Evolutionary conservation across 2,797 vertebrate genomes (phyloP).

Genomic region (Carapus acus): DNA sequence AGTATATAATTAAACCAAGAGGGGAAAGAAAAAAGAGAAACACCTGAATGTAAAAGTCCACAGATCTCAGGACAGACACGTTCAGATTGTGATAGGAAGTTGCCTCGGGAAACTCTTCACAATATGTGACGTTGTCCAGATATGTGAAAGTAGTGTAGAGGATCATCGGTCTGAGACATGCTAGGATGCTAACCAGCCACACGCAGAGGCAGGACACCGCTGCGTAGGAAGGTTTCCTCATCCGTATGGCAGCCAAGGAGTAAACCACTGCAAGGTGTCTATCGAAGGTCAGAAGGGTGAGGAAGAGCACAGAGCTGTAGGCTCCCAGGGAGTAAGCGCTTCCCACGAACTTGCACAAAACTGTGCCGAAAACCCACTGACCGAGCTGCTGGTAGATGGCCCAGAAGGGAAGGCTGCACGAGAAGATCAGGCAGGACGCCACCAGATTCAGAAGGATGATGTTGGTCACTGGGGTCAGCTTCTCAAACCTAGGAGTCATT

Average conservation of each 20-base stretch:
- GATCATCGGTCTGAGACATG: conserved; percentile 61
- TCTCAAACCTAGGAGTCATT: conserved; percentile 65
- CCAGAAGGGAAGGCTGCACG: conserved; percentile 68
- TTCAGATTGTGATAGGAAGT: fast-evolving
- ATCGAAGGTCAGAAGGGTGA: conserved; percentile 75
- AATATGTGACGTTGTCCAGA: fast-evolving
- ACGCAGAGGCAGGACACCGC: conserved; percentile 49
- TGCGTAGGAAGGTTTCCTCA: conserved; percentile 61
- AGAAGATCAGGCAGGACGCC: conserved; percentile 68
- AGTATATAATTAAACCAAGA: conserved; percentile 65
- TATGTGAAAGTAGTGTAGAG: conserved; percentile 1
- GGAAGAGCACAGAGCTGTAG: conserved; percentile 75
- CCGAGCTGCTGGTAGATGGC: conserved; percentile 57
- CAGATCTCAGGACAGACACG: not conserved
- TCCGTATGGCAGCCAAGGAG: conserved; percentile 40
- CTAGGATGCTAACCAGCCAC: conserved; percentile 66
- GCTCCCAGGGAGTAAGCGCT: conserved; percentile 67
- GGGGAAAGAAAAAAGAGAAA: conserved; percentile 72
- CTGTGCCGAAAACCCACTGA: conserved; percentile 65
- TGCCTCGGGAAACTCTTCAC: conserved; percentile 20
- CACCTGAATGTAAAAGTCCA: conserved; percentile 64
- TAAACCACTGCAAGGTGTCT: conserved; percentile 74
- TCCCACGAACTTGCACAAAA: conserved; percentile 65
- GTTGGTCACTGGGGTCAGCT: conserved; percentile 73
- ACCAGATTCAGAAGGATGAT: conserved; percentile 76